Evolutionary conservation across 2,797 vertebrate species (phyloP), one percentile per base, ranked within the genome.

Genomic region (Poeciliopsis gracilis): DNA sequence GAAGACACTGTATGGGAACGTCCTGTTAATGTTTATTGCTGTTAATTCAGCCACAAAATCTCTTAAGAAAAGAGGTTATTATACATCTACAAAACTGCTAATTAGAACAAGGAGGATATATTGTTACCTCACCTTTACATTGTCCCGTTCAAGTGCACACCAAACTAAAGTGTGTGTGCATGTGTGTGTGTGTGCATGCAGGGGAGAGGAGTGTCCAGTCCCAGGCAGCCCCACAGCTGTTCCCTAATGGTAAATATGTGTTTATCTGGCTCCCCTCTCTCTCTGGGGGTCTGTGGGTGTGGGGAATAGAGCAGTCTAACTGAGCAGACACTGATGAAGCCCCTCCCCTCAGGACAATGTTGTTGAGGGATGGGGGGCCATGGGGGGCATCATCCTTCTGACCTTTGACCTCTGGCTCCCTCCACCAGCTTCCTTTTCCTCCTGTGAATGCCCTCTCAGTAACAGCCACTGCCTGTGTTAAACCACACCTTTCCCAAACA

Each of bases 171-270:
- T 93, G 87, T 78, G 84, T 92, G 90, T 90, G 91, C 92, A 87
- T 94, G 87, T 89, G 85, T 95, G 88, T 95, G 92, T 91, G 94
- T 89, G 90, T 95, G 94, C 94, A 95, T 97, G 97, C 97, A 99
- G 98, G 98, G 95, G 98, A 98, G 96, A 98, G 97, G 96, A 98
- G 97, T 97, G 94, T 97, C 96, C 97, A 97, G 95, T 96, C 97
- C 96, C 97, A 94, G 96, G 94, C 96, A 96, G 94, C 96, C 95
- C 96, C 96, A 94, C 97, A 98, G 96, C 97, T 97, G 95, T 97
- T 99, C 96, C 98, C 98, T 95, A 99, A 99, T 97, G 98, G 98
- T 99, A 99, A 99, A 97, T 99, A 99, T 99, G 90, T 92, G 96
- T 94, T 96, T 95, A 94, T 96, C 95, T 95, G 93, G 91, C 95